Percentiles rank a stretch among this genome's conserved stretches.
Evolutionary conservation across 2,797 vertebrate species (phyloP).

Genomic region (Pipistrellus pygmaeus): DNA sequence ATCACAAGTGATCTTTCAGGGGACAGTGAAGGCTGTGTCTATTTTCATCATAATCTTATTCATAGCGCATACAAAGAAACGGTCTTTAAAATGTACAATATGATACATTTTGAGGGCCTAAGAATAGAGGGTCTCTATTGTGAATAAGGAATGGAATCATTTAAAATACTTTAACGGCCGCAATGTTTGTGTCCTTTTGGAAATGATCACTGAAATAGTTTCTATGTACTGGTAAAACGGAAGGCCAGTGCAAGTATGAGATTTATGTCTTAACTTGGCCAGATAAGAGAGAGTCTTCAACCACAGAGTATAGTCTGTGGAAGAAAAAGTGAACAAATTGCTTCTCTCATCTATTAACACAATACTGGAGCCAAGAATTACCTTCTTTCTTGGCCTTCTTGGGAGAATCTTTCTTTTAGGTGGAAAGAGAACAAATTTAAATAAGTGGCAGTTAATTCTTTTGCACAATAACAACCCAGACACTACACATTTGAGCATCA

Average conservation of each 20-base stretch:
- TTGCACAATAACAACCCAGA: background rate
- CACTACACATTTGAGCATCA: background rate
- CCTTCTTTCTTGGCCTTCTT: background rate
- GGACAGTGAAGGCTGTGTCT: background rate
- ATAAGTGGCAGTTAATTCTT: conserved; percentile 52
- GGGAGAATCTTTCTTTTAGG: conserved; percentile 24
- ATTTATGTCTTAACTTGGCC: conserved; percentile 5
- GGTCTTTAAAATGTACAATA: conserved; percentile 20
- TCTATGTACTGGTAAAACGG: background rate
- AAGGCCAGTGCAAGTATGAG: background rate
- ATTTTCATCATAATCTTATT: background rate
- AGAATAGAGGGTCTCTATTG: background rate
- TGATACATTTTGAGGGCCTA: conserved; percentile 16
- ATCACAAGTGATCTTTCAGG: conserved; percentile 7
- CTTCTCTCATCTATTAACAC: background rate
- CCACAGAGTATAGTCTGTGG: background rate
- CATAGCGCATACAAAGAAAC: background rate
- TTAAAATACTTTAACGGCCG: conserved; percentile 35
- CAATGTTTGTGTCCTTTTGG: conserved; percentile 17
- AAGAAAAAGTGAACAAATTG: conserved; percentile 27
- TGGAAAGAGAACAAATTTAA: conserved; percentile 54
- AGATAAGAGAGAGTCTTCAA: conserved; percentile 39
- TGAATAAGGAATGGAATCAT: conserved; percentile 16
- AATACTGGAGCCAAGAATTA: background rate
- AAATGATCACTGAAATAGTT: background rate